phyloP scores from a whole-genome alignment of 2,797 vertebrate genomes.

The Alfaro cultratus region DNA sequence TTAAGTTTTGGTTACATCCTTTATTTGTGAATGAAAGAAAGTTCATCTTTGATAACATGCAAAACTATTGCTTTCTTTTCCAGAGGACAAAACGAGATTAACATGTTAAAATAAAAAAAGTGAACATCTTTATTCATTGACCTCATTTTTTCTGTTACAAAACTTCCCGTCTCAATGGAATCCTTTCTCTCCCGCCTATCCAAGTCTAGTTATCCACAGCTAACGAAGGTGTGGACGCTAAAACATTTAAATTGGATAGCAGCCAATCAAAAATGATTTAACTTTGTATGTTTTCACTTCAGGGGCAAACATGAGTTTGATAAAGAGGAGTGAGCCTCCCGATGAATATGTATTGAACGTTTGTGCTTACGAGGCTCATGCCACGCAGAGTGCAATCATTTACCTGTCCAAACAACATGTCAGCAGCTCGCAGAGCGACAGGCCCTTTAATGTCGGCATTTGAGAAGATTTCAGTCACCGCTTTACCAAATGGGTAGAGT shows the following conservation, averaged over 20 bases:
- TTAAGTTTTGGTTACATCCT: not conserved
- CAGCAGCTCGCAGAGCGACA: constrained; percentile 32
- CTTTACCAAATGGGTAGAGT: constrained; percentile 45
- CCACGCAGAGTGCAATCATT: constrained; percentile 44
- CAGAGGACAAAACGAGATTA: not conserved
- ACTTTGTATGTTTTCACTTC: not conserved
- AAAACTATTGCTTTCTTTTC: not conserved
- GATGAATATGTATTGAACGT: not conserved
- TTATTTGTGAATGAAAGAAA: not conserved
- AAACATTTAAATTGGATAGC: not conserved
- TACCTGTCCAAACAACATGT: constrained; percentile 47
- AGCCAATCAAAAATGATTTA: not conserved
- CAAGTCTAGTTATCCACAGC: not conserved
- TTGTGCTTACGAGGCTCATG: not conserved
- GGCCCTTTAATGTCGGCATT: constrained; percentile 47
- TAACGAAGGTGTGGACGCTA: not conserved
- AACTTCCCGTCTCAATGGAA: not conserved
- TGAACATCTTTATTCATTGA: not conserved
- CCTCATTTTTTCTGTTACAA: not conserved
- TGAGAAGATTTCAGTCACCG: constrained; percentile 36
- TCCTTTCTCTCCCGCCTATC: not conserved
- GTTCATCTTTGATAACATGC: not conserved
- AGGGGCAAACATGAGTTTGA: not conserved
- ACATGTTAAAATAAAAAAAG: not conserved
- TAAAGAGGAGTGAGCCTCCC: not conserved